Evolutionary conservation across 2,888 invertebrate genomes (phyloP), one percentile per base, ranked within the genome.

Genomic region (Dendrolimus pini): DNA sequence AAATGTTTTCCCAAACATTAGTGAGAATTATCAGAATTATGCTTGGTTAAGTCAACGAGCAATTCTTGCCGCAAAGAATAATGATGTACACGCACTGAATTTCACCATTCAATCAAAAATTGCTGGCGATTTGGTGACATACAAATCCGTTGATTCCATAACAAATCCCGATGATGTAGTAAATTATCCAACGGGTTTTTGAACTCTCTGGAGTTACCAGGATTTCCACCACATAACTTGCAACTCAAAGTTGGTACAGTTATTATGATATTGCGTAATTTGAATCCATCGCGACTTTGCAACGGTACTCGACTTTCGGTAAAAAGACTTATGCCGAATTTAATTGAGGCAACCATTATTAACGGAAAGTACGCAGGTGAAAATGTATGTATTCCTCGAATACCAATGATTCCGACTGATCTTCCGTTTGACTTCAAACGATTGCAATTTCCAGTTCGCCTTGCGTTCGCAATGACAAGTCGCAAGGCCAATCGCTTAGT

Each of bases 41-140:
- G 56, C 64, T 66, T 72, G 70, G 69, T 57, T 71, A 41, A 56
- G 70, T 61, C 66, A 71, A 67, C 65, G 70, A 64, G 67, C 64
- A 61, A 75, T 71, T 61, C 62, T 71, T 52, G 67, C 69, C 2
- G 64, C 68, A 52, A 71, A 70, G 65, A 72, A 74, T 55, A 62
- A 62, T 56, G 67, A 66, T 66, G 63, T 67, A 55, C 57, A 62
- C 53, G 62, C 58, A 57, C 61, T 62, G 58, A 62, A 61, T 59
- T 59, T 58, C 54, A 59, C 58, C 54, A 59, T 61, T 58, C 57
- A 64, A 64, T 63, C 61, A 61, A 61, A 63, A 63, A 63, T 62
- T 54, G 61, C 59, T 60, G 61, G 59, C 55, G 58, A 60, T 59
- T 60, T 60, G 58, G 54, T 59, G 59, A 65, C 64, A 59, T 60